phyloP scores from a whole-genome alignment of 2,888 invertebrate genomes.

The Spicauda simplicius region DNA sequence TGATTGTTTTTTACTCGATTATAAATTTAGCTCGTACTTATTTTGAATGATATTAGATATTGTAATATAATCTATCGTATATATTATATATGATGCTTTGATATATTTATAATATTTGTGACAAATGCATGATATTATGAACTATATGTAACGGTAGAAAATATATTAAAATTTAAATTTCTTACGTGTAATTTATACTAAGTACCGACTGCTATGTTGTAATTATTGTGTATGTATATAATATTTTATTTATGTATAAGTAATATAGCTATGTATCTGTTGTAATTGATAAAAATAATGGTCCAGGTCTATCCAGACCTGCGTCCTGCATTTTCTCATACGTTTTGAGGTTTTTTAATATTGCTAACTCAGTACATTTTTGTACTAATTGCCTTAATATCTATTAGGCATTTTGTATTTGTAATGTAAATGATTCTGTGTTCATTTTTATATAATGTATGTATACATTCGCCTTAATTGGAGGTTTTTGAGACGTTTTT shows the following conservation, averaged over 20 bases:
- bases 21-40: too few relatives aligned
- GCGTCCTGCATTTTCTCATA: too few relatives aligned
- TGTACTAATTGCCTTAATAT: background rate
- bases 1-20: too few relatives aligned
- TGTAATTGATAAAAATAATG: too few relatives aligned
- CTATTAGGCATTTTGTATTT: background rate
- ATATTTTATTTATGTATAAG: too few relatives aligned
- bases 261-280: too few relatives aligned
- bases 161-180: background rate
- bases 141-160: background rate
- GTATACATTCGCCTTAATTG: conserved; percentile 45
- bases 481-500: conserved; percentile 48
- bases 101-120: background rate
- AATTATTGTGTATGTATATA: background rate
- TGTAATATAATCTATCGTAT: too few relatives aligned
- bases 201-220: background rate
- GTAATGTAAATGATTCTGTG: conserved; percentile 44
- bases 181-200: background rate
- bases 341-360: background rate
- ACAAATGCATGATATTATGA: background rate
- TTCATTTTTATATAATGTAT: conserved; percentile 52
- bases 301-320: too few relatives aligned
- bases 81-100: background rate
- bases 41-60: too few relatives aligned
- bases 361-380: background rate